A percentile compares a stretch with the other conserved stretches of the same genome.
These are phyloP conservation scores for Nasonovia ribisnigri DNA, from an alignment of 2,888 invertebrate genomes.

Conservation along the genomic window DNA sequence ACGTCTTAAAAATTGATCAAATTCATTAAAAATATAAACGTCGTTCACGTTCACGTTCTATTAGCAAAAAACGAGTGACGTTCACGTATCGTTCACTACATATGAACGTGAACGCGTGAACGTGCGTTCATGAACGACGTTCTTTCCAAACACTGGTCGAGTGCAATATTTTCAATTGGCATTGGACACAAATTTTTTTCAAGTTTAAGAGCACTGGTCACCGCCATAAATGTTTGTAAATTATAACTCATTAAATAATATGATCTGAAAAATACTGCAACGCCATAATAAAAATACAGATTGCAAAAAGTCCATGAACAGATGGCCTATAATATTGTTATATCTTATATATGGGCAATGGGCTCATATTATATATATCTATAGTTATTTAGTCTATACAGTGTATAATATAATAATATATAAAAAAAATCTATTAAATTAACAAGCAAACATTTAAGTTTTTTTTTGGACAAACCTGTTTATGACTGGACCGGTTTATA, in stretches of 20 bases:
- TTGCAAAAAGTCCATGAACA: not conserved
- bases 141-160: too few species aligned
- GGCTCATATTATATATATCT: not conserved
- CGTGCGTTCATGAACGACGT: too few species aligned
- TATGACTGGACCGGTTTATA: slow-evolving; percentile 28
- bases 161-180: not conserved
- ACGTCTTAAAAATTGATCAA: too few species aligned
- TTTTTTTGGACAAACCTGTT: slow-evolving; percentile 27
- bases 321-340: not conserved
- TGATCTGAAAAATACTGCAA: not conserved
- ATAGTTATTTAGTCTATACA: too few species aligned
- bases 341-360: not conserved
- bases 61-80: too few species aligned
- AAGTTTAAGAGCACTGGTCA: not conserved
- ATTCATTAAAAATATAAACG: too few species aligned
- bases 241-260: not conserved
- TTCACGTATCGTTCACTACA: too few species aligned
- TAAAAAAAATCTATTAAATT: slow-evolving; percentile 1
- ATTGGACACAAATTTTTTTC: not conserved
- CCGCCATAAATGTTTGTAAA: slow-evolving; percentile 1
- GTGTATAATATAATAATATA: not conserved
- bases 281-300: not conserved
- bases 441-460: not conserved
- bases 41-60: too few species aligned
- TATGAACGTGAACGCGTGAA: too few species aligned